phyloP scores from a whole-genome alignment of 2,113 vertebrate genomes.

The Alectura lathami region DNA sequence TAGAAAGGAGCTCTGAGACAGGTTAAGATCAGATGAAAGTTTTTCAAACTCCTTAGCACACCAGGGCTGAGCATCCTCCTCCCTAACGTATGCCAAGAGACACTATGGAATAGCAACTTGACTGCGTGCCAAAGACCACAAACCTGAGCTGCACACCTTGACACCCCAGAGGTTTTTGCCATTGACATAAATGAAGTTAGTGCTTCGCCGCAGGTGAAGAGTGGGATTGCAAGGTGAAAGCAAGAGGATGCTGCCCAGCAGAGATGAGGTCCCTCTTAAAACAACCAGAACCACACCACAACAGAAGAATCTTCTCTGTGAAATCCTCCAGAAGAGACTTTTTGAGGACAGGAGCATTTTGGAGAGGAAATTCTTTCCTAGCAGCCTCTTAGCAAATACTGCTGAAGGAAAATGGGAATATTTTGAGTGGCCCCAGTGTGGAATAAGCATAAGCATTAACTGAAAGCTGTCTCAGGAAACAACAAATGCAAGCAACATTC shows the following conservation, averaged over 20 bases:
- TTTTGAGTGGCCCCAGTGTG: neutral
- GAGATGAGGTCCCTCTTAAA: neutral
- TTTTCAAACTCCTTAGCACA: neutral
- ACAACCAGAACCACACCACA: neutral
- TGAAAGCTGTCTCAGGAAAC: neutral
- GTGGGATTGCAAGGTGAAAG: neutral
- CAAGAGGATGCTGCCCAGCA: neutral
- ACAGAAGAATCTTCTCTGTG: neutral
- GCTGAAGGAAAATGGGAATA: neutral
- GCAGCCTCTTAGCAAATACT: neutral
- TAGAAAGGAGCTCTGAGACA: neutral
- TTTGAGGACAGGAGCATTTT: neutral
- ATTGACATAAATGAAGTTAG: accelerated
- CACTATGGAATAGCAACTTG: neutral
- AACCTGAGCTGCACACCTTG: neutral
- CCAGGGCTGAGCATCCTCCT: neutral
- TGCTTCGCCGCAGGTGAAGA: neutral
- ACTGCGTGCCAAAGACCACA: neutral
- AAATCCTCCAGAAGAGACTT: neutral
- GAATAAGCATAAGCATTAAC: neutral
- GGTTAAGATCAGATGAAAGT: neutral
- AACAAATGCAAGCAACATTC: neutral
- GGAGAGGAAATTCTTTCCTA: neutral
- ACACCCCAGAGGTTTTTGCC: neutral
- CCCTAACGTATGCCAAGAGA: neutral